These are phyloP conservation scores for Antennarius striatus DNA, from an alignment of 2,113 vertebrate species.

Conservation along the genomic window DNA sequence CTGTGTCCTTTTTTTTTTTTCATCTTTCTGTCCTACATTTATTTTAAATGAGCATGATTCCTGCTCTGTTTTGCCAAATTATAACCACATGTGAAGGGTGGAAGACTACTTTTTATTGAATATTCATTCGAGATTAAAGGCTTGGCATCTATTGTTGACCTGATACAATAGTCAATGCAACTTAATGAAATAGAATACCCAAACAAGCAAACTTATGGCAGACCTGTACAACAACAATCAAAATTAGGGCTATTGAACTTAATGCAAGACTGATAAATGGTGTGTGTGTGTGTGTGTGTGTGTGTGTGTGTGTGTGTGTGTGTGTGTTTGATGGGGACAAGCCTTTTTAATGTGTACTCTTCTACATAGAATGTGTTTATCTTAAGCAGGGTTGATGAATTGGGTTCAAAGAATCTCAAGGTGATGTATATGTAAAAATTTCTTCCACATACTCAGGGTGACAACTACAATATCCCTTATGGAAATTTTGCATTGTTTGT, in stretches of 20 bases:
- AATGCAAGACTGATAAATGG: constrained; percentile 12
- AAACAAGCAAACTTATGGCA: background rate
- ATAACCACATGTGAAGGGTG: constrained; percentile 41
- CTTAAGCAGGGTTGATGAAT: constrained; percentile 23
- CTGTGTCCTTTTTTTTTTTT: constrained; percentile 24
- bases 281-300: constrained; percentile 44
- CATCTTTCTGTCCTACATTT: constrained; percentile 37
- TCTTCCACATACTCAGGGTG: constrained; percentile 40
- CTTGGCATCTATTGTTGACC: constrained; percentile 20
- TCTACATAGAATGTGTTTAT: constrained; percentile 45
- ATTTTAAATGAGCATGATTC: constrained; percentile 22
- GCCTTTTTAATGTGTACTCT: constrained; percentile 55
- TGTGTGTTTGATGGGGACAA: constrained; percentile 36
- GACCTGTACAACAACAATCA: background rate
- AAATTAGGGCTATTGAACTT: constrained; percentile 22
- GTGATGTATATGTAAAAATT: constrained; percentile 22
- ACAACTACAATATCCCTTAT: constrained; percentile 20
- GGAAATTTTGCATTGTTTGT: constrained; percentile 22
- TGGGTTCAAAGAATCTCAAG: constrained; percentile 23
- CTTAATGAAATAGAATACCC: constrained; percentile 6
- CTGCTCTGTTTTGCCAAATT: constrained; percentile 27
- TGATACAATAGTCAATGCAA: constrained; percentile 10
- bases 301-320: background rate
- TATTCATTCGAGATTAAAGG: constrained; percentile 19
- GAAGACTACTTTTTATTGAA: constrained; percentile 32